Conservation (phyloP, 2,888 invertebrate genomes). For the Acleris laterana region DNA sequence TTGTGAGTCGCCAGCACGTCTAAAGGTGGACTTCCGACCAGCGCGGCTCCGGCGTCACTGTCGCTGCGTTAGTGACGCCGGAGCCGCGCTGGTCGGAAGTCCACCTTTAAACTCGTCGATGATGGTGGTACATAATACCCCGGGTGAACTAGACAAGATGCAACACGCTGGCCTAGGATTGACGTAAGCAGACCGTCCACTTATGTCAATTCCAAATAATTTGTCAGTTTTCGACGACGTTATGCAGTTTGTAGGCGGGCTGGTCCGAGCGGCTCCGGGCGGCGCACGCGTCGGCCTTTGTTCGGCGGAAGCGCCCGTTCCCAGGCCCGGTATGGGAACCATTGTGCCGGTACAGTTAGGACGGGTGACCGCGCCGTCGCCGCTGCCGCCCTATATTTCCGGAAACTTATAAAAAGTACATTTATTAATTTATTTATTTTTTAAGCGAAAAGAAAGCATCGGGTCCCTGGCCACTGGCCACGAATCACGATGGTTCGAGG, state of each 20-base stretch:
- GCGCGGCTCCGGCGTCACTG: too few relatives aligned
- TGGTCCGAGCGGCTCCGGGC: background rate
- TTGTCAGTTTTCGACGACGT: too few relatives aligned
- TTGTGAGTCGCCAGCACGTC: background rate
- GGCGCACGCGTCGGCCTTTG: constrained; percentile 6
- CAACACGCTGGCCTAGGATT: too few relatives aligned
- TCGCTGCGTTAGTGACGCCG: too few relatives aligned
- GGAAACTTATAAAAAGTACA: background rate
- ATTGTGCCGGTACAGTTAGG: constrained; percentile 35
- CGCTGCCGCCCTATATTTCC: background rate
- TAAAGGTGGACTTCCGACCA: too few relatives aligned
- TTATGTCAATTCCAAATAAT: too few relatives aligned
- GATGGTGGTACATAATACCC: too few relatives aligned
- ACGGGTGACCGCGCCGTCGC: constrained; percentile 1
- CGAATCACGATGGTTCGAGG: background rate
- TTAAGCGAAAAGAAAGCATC: background rate
- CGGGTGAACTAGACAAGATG: too few relatives aligned
- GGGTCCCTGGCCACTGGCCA: background rate
- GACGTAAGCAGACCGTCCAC: too few relatives aligned
- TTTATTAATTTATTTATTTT: background rate
- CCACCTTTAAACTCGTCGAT: too few relatives aligned
- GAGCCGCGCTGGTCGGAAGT: too few relatives aligned
- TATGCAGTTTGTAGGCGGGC: too few relatives aligned
- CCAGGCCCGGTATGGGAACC: constrained; percentile 35
- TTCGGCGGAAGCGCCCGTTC: constrained; percentile 17